These are phyloP conservation scores for Esox niger DNA, from an alignment of 2,113 vertebrate genomes.

Conservation along the genomic window DNA sequence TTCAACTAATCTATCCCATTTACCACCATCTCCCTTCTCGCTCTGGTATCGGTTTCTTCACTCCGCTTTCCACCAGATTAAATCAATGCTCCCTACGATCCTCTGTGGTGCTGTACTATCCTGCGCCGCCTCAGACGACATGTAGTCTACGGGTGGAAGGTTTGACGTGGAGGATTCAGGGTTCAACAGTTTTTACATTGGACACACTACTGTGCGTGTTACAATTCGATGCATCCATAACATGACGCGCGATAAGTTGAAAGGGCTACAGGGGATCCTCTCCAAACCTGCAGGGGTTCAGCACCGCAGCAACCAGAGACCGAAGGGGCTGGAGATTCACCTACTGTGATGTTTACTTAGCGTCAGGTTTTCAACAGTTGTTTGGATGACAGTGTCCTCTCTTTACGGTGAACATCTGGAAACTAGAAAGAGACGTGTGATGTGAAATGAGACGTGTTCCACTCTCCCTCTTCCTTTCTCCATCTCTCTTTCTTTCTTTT, in stretches of 20 bases:
- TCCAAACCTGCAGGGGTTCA: not conserved
- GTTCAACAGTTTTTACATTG: no score
- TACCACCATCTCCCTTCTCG: conserved; percentile 11
- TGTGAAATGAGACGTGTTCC: no score
- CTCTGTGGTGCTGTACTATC: not conserved
- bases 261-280: not conserved
- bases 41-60: not conserved
- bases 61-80: not conserved
- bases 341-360: not conserved
- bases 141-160: not conserved
- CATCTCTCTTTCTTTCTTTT: no score
- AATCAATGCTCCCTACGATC: conserved; percentile 7
- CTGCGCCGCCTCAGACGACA: not conserved
- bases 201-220: no score
- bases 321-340: not conserved
- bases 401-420: no score
- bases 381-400: not conserved
- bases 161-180: not conserved
- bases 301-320: not conserved
- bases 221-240: not conserved
- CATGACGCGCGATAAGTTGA: not conserved
- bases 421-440: no score
- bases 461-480: no score
- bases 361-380: not conserved
- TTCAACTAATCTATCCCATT: no score